Evolutionary conservation across 2,888 invertebrate genomes (phyloP), one percentile per base, ranked within the genome.

Genomic region (Nemoura dubitans): DNA sequence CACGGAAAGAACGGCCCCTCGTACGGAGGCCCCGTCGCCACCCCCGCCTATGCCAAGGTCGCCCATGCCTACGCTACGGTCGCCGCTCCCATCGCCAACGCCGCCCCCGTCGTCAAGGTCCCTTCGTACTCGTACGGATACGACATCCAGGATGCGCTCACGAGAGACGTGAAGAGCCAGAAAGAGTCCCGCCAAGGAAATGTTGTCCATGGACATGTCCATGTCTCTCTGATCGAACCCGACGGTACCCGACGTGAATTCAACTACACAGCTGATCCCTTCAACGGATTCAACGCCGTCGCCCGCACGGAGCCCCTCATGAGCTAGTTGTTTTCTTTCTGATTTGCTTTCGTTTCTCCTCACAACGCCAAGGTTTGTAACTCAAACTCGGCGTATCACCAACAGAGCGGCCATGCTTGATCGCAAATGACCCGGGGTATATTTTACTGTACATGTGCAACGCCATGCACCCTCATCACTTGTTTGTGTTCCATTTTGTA

Each of bases 141-240:
- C 77, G 59, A 27, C 14, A 92, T 93, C 2, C 91, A 91, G 87
- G 93, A 93, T 90, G 91, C 92, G 5, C 92, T 92, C 88, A 93
- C 93, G 87, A 93, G 93, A 5, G 93, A 93, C 89, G 91, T 91
- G 87, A 93, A 93, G 89, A 91, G 90, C 89, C 93, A 93, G 89
- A 92, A 92, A 88, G 93, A 93, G 90, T 87, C 91, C 0, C 92
- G 93, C 87, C 91, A 92, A 89, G 93, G 93, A 86, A 93, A 93
- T 89, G 91, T 90, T 86, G 93, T 93, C 28, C 92, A 92, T 87
- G 93, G 93, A 5, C 90, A 91, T n/a, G n/a, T n/a, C n/a, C n/a
- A n/a, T n/a, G 88, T 93, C 89, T 92, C 92, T 86, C 89, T 93
- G 2, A 90, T 93, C 88, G 93, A 93, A 88, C 89, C 93, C 29